Conservation (phyloP, 2,113 vertebrate species). For the Piaya cayana region DNA sequence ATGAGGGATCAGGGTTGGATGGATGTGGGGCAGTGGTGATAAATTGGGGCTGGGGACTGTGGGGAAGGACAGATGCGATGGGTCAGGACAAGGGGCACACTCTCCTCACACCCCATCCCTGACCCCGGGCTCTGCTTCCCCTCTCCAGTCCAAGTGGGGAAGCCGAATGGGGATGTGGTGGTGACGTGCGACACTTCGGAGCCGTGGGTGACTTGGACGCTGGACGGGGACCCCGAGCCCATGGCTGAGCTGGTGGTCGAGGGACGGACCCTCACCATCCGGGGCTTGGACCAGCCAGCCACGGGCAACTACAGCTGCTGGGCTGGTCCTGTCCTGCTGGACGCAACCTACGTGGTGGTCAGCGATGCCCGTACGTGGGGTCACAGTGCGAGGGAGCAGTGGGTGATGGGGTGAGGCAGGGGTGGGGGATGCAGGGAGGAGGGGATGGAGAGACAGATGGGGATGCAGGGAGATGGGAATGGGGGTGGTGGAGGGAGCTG, state of each 20-base stretch:
- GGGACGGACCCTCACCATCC: neutral
- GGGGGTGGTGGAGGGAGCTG: too few species aligned
- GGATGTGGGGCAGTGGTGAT: neutral
- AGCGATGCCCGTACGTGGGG: neutral
- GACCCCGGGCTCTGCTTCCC: neutral
- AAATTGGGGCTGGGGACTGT: fast-evolving
- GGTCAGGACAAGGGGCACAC: fast-evolving
- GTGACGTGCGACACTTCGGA: conserved; percentile 1
- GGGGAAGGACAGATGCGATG: too few species aligned
- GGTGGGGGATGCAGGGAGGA: neutral
- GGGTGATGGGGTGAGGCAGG: too few species aligned
- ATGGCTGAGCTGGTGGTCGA: neutral
- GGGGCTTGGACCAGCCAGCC: conserved; percentile 4
- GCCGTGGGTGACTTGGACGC: neutral
- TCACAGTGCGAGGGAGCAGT: too few species aligned
- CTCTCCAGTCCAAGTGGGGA: conserved; percentile 26
- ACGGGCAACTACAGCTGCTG: conserved; percentile 63
- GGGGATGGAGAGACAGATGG: too few species aligned
- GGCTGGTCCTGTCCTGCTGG: neutral
- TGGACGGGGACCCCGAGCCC: neutral
- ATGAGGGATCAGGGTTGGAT: too few species aligned
- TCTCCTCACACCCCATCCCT: neutral
- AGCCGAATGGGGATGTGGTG: neutral
- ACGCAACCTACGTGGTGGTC: conserved; percentile 17
- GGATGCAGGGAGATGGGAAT: neutral